Evolutionary conservation across 2,888 invertebrate genomes (phyloP), one percentile per base, ranked within the genome.

Genomic region (Phrixothrix hirtus): DNA sequence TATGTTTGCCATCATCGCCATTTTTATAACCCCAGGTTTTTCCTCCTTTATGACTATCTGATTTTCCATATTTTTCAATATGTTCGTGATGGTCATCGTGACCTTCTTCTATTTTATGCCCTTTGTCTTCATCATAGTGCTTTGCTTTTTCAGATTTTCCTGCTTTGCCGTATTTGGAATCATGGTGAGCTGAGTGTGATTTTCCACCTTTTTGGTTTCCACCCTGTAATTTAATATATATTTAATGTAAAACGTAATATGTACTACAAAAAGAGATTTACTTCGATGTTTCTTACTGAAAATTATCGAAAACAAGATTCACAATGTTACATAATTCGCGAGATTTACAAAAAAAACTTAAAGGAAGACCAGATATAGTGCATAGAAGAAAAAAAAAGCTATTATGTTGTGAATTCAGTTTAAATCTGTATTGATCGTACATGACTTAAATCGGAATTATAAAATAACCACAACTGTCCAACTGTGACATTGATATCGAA

Each of bases 121-220:
- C 85, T 74, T 81, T 81, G 9, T 79, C 71, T n/a, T 77, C 75
- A 41, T 80, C 69, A 44, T 77, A 69, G 53, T 83, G 79, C 0
- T 79, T 79, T 0, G 84, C 84, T 58, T 85, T 80, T 5, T 7
- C 21, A 21, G 7, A 21, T 5, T 21, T 3, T 21, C 21, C 21
- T 7, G 3, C 21, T 21, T 21, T 21, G 21, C 21, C 21, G 7
- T 21, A 21, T 7, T 21, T 7, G 3, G 21, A 3, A 5, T 7
- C 21, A 7, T 21, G 7, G 21, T 21, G 21, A 5, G 7, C 4
- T 3, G 21, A 21, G 3, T 21, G 3, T 21, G 3, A 7, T 5
- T 82, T 78, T 1, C 79, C 79, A 13, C 78, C 79, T 68, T 84
- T 82, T 59, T 77, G 76, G 51, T 80, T 76, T 0, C 83, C 84